phyloP scores from a whole-genome alignment of 2,797 vertebrate genomes.

The Pangasius sanitwongsei region DNA sequence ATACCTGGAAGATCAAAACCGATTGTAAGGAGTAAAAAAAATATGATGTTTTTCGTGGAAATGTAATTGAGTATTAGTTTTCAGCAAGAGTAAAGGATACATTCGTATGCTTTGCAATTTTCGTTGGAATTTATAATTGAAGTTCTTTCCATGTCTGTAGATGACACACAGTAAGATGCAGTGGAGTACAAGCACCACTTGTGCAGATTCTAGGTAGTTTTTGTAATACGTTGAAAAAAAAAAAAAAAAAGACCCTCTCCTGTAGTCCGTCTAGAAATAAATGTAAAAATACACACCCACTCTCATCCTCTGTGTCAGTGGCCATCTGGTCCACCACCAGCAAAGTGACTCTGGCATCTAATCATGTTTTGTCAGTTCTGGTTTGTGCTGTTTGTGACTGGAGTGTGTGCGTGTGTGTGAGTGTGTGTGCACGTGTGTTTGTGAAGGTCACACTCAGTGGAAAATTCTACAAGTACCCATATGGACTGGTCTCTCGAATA shows the following conservation, averaged over 20 bases:
- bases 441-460: constrained; percentile 36
- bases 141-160: background rate
- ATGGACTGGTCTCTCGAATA: background rate
- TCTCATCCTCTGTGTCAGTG: constrained; percentile 10
- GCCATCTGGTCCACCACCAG: constrained; percentile 21
- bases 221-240: background rate
- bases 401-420: constrained; percentile 17
- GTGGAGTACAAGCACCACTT: background rate
- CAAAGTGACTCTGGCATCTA: constrained; percentile 55
- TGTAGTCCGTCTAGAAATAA: background rate
- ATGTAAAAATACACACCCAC: constrained; percentile 6
- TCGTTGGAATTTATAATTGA: background rate
- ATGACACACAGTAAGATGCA: background rate
- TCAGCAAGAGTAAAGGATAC: background rate
- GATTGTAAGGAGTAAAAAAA: too few relatives aligned
- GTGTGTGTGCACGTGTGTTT: background rate
- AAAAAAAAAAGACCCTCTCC: background rate
- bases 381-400: constrained; percentile 50
- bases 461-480: background rate
- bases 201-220: background rate
- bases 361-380: constrained; percentile 55
- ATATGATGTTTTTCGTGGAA: background rate
- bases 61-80: background rate
- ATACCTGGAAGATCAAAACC: too few relatives aligned
- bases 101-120: background rate